Percentiles rank a stretch among this genome's conserved stretches.
phyloP scores from a whole-genome alignment of 2,113 vertebrate species.

The Gymnobelideus leadbeateri region DNA sequence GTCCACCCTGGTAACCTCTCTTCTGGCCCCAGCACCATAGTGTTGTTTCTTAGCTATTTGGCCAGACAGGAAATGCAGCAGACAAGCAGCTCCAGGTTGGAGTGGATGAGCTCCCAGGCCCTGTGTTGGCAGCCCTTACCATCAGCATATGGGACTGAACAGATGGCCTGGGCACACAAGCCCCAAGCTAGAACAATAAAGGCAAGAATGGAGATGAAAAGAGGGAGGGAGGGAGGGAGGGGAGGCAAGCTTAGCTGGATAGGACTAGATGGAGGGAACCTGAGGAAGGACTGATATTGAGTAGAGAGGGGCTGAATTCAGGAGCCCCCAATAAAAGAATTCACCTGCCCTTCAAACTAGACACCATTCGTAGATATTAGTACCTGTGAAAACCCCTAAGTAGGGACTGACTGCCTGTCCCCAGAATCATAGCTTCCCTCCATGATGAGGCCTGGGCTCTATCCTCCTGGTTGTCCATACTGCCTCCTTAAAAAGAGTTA shows the following conservation, averaged over 20 bases:
- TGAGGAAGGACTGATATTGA: slow-evolving; percentile 61
- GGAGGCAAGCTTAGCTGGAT: not conserved
- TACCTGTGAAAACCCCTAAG: slow-evolving; percentile 56
- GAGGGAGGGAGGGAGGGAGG: not conserved
- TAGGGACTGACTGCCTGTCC: too few species aligned
- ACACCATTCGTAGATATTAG: slow-evolving; percentile 66
- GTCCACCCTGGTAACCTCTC: fast-evolving
- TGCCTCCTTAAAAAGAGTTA: not conserved
- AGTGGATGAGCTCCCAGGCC: slow-evolving; percentile 47
- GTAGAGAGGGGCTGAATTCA: slow-evolving; percentile 68
- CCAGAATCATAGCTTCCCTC: not conserved
- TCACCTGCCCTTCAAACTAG: slow-evolving; percentile 63
- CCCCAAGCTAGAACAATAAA: slow-evolving; percentile 65
- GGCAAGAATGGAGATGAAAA: not conserved
- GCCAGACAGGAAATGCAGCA: slow-evolving; percentile 42
- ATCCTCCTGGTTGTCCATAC: not conserved
- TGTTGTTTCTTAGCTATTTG: slow-evolving; percentile 62
- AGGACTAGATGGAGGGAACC: slow-evolving; percentile 7
- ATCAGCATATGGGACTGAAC: slow-evolving; percentile 74
- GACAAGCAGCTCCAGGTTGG: not conserved
- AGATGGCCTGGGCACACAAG: slow-evolving; percentile 75
- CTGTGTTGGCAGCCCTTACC: slow-evolving; percentile 68
- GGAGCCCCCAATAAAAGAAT: slow-evolving; percentile 52
- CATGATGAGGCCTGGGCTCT: not conserved
- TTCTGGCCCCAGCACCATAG: not conserved